Evolutionary conservation across 2,888 invertebrate species (phyloP).

Genomic region (Acanthosepion esculentum): DNA sequence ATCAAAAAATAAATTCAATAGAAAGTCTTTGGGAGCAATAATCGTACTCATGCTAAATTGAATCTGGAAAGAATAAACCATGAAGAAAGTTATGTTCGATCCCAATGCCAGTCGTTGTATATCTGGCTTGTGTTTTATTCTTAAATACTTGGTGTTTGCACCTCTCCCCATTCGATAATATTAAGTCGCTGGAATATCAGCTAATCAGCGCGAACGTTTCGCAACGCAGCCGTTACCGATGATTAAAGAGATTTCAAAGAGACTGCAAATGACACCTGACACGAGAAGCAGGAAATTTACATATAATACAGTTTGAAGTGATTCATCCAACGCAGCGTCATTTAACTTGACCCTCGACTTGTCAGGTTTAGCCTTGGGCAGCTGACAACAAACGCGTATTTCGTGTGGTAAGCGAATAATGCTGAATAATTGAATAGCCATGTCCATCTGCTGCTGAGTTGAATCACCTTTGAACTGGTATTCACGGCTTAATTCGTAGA

Average conservation of each 20-base stretch:
- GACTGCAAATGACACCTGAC: conserved; percentile 33
- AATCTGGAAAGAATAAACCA: no score
- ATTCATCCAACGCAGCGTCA: neutral
- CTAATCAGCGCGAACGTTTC: neutral
- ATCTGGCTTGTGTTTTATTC: no score
- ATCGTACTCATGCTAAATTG: no score
- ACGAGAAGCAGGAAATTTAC: neutral
- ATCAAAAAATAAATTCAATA: no score
- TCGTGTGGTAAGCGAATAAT: neutral
- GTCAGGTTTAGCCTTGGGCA: neutral
- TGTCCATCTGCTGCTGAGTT: neutral
- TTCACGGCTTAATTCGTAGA: neutral
- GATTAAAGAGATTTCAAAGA: neutral
- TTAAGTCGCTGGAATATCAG: neutral
- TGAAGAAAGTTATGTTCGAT: no score
- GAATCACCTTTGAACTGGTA: neutral
- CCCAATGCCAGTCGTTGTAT: no score
- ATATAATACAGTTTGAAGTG: neutral
- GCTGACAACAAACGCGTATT: neutral
- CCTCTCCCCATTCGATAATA: neutral
- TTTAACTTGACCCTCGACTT: neutral
- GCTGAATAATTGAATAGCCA: neutral
- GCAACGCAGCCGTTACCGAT: neutral
- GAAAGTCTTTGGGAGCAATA: no score
- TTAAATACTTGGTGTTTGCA: no score